Percentiles rank a stretch among this genome's conserved stretches.
phyloP scores from a whole-genome alignment of 2,888 invertebrate genomes.

The Melinopterus prodromus region DNA sequence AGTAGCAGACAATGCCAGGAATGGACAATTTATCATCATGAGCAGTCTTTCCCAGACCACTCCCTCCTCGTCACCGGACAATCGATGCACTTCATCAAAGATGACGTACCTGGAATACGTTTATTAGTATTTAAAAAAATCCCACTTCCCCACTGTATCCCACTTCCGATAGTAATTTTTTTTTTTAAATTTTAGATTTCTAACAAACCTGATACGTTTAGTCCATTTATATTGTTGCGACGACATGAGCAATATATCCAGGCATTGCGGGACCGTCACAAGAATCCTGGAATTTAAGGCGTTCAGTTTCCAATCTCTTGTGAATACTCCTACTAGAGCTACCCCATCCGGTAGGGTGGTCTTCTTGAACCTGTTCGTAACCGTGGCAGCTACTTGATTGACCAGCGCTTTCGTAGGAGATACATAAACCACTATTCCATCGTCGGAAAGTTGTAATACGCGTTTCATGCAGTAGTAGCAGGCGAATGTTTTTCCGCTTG shows the following conservation, averaged over 20 bases:
- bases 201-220: conserved; percentile 41
- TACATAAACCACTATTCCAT: conserved; percentile 56
- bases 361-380: conserved; percentile 44
- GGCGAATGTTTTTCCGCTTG: conserved; percentile 58
- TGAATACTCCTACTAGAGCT: conserved; percentile 43
- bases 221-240: conserved; percentile 42
- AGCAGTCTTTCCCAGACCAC: conserved; percentile 43
- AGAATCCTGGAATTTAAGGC: conserved; percentile 43
- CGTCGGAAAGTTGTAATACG: conserved; percentile 52
- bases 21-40: conserved; percentile 45
- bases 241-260: conserved; percentile 45
- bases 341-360: conserved; percentile 41
- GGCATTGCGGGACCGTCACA: conserved; percentile 46
- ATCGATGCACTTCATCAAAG: conserved; percentile 47
- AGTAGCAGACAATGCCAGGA: conserved; percentile 47
- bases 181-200: too few relatives aligned
- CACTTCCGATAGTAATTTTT: too few relatives aligned
- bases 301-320: conserved; percentile 42
- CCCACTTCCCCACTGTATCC: too few relatives aligned
- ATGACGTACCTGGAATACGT: conserved; percentile 40
- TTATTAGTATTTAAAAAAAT: neutral
- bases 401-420: conserved; percentile 55
- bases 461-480: conserved; percentile 58
- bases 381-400: conserved; percentile 46
- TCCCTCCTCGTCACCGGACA: conserved; percentile 43